Evolutionary conservation across 2,888 invertebrate genomes (phyloP).

Genomic region (Andrena fulva): DNA sequence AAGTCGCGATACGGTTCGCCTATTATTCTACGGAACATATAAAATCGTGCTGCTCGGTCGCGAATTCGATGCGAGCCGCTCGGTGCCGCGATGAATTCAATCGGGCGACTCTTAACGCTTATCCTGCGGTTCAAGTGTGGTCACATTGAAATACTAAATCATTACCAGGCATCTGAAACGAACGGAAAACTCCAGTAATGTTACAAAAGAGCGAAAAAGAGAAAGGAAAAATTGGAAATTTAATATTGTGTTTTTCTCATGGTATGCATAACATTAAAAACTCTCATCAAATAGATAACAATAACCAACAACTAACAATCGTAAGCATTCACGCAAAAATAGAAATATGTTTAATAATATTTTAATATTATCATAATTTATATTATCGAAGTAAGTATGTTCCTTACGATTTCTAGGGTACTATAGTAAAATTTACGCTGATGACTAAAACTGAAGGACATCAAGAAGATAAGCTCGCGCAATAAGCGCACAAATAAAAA

Average conservation of each 20-base stretch:
- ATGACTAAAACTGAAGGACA: slow-evolving; percentile 69
- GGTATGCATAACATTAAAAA: slow-evolving; percentile 82
- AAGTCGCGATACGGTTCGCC: slow-evolving; percentile 12
- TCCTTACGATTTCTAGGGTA: slow-evolving; percentile 72
- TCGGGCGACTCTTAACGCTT: slow-evolving; percentile 27
- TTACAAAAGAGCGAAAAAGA: slow-evolving; percentile 45
- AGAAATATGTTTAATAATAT: slow-evolving; percentile 80
- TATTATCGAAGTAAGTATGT: slow-evolving; percentile 77
- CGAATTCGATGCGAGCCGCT: slow-evolving; percentile 34
- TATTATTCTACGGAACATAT: slow-evolving; percentile 31
- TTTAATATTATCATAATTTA: slow-evolving; percentile 78
- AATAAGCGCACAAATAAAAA: slow-evolving; percentile 16
- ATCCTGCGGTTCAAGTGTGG: slow-evolving; percentile 47
- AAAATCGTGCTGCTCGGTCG: slow-evolving; percentile 25
- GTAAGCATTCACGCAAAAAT: slow-evolving; percentile 83
- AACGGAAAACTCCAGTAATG: slow-evolving; percentile 66
- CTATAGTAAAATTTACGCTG: slow-evolving; percentile 64
- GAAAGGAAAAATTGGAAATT: slow-evolving; percentile 67
- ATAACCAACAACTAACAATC: slow-evolving; percentile 84
- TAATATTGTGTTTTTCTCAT: slow-evolving; percentile 74
- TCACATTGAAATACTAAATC: slow-evolving; percentile 46
- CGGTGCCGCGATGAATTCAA: slow-evolving; percentile 30
- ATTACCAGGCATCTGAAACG: slow-evolving; percentile 66
- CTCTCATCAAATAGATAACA: slow-evolving; percentile 83
- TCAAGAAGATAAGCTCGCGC: slow-evolving; percentile 18